These are phyloP conservation scores for Silurus meridionalis DNA, from an alignment of 2,113 vertebrate genomes.

Conservation along the genomic window DNA sequence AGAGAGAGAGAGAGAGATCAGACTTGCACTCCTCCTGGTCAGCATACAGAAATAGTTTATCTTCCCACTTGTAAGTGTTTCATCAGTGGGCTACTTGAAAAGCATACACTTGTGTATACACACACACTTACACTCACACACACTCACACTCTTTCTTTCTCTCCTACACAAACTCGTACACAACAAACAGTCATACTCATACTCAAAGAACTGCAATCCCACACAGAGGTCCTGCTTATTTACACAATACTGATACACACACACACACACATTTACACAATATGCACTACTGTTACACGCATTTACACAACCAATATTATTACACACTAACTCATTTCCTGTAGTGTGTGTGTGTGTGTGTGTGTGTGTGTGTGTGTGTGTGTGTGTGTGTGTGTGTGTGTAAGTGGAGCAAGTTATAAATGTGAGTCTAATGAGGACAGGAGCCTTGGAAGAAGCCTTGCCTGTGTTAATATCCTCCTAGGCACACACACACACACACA, in stretches of 20 bases:
- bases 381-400: background rate
- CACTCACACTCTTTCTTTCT: background rate
- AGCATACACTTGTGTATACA: background rate
- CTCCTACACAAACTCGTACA: too few relatives aligned
- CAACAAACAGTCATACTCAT: background rate
- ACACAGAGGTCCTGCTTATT: background rate
- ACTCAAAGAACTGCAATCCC: background rate
- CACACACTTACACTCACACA: background rate
- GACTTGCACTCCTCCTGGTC: background rate
- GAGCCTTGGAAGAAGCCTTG: constrained; percentile 42
- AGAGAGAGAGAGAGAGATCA: background rate
- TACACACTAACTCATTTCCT: background rate
- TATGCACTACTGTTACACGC: too few relatives aligned
- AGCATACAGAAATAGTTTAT: constrained; percentile 34
- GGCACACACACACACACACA: background rate
- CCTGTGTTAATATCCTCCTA: background rate
- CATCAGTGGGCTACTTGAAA: background rate
- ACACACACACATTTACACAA: too few relatives aligned
- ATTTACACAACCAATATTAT: background rate
- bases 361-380: background rate
- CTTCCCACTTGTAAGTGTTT: constrained; percentile 18
- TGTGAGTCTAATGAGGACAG: constrained; percentile 52
- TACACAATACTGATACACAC: too few relatives aligned
- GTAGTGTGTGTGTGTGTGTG: too few relatives aligned
- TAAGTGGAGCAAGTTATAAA: constrained; percentile 50